phyloP scores from a whole-genome alignment of 2,113 vertebrate species.

The Barnardius zonarius region DNA sequence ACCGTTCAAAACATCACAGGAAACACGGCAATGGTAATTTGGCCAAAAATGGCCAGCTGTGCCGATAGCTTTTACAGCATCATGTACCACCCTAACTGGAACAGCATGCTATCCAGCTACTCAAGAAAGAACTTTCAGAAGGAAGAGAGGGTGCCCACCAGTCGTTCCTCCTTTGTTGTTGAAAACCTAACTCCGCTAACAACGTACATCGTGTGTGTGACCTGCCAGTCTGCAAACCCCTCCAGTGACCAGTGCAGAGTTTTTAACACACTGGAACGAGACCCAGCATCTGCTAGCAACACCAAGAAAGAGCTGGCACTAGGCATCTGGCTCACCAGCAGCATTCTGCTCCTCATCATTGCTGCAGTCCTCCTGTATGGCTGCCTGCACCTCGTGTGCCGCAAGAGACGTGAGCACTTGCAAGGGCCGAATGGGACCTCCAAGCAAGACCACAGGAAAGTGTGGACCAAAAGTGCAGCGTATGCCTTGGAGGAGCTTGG shows the following conservation, averaged over 20 bases:
- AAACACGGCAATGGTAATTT: conserved; percentile 79
- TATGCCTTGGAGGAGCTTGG: not conserved
- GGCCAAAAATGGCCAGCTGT: conserved; percentile 77
- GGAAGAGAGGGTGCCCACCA: conserved; percentile 83
- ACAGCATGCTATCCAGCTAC: conserved; percentile 79
- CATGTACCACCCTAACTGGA: conserved; percentile 89
- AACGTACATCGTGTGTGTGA: conserved; percentile 84
- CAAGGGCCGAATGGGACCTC: not conserved
- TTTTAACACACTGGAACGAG: conserved; percentile 78
- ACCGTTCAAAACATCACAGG: conserved; percentile 81
- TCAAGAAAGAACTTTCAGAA: conserved; percentile 82
- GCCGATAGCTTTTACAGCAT: conserved; percentile 86
- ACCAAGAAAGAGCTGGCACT: conserved; percentile 80
- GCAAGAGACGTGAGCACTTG: conserved; percentile 7
- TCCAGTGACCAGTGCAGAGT: conserved; percentile 82
- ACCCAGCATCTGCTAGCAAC: conserved; percentile 35
- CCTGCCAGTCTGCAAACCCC: conserved; percentile 83
- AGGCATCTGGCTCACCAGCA: conserved; percentile 86
- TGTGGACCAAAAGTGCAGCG: not conserved
- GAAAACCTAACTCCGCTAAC: conserved; percentile 84
- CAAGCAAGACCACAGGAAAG: not conserved
- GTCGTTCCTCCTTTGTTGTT: conserved; percentile 77
- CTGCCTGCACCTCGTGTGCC: conserved; percentile 78
- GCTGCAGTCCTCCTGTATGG: conserved; percentile 79
- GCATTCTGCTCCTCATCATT: conserved; percentile 80